These are phyloP conservation scores for Prunella strophiata DNA, from an alignment of 2,797 vertebrate species.

Conservation along the genomic window DNA sequence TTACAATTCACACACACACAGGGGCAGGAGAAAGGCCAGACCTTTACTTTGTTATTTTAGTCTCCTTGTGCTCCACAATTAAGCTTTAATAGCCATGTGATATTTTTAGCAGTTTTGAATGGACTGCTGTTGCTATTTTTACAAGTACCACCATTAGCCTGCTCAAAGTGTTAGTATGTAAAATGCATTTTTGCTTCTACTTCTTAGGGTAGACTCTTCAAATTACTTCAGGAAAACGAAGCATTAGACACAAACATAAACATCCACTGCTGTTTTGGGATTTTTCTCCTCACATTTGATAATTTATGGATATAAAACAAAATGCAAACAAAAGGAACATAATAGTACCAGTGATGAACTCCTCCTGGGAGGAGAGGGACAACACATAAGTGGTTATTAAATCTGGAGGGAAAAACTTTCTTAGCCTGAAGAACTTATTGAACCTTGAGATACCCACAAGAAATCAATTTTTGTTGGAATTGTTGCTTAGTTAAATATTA, in stretches of 20 bases:
- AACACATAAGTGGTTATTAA: not conserved
- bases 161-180: not conserved
- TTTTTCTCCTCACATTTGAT: not conserved
- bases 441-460: not conserved
- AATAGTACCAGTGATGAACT: not conserved
- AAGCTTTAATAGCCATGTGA: not conserved
- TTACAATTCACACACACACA: not conserved
- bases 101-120: slow-evolving; percentile 44
- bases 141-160: slow-evolving; percentile 33
- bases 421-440: not conserved
- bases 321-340: not conserved
- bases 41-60: not conserved
- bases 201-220: not conserved
- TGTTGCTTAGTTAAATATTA: not conserved
- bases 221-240: not conserved
- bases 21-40: slow-evolving; percentile 1
- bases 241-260: not conserved
- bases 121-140: slow-evolving; percentile 57
- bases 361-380: not conserved
- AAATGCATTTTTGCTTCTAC: slow-evolving; percentile 1
- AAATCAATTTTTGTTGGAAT: not conserved
- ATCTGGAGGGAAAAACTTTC: too few relatives aligned
- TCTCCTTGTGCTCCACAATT: not conserved
- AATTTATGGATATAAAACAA: not conserved
- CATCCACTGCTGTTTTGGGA: not conserved